Base-by-base conservation (phyloP, 1,140 invertebrate species). In the Pseudobourletiella spinata region DNA sequence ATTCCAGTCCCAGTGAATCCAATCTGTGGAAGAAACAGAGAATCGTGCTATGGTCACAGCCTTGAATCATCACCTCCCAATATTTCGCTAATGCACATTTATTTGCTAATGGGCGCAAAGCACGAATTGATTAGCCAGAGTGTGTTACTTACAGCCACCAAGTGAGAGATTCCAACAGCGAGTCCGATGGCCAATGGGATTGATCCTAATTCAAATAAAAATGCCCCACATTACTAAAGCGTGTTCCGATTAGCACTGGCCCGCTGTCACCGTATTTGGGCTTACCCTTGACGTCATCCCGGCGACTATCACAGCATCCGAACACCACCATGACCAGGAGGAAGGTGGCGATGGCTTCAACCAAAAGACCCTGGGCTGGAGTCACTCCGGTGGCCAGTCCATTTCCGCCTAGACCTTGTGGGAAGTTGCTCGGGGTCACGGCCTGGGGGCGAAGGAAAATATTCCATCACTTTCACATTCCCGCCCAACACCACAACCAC, bases 291-390 rank as follows among this genome's bases (percentile, higher is more conserved):
- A 87, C 82, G 71, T 92, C 87, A 2, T 80, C 80, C 63, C 84
- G 79, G 65, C 84, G 80, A 51, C 77, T 77, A 72, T 93, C 89
- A 63, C 84, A 86, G 57, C 88, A 91, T 28, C 90, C 91, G 74
- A 89, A 94, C 15, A 95, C 87, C 0, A 89, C 86, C 25, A 95
- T 79, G 2, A 95, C 85, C 51, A 96, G 80, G 3, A 95, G 79
- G 71, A 96, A 87, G n/a, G 90, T 92, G 43, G 95, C 82, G 77
- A 95, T 85, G 74, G 93, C 86, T 76, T 97, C 92, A 59, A 95
- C 82, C 22, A 87, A 88, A 69, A 95, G 80, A 3, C 86, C 93
- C 79, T 95, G 90, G 24, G 81, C 76, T 1, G 79, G 75, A 0
- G 80, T 81, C 20, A 89, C 58, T 16, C 61, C 61, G 3, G 18